phyloP scores from a whole-genome alignment of 2,797 vertebrate genomes.

The Sylvilagus floridanus region DNA sequence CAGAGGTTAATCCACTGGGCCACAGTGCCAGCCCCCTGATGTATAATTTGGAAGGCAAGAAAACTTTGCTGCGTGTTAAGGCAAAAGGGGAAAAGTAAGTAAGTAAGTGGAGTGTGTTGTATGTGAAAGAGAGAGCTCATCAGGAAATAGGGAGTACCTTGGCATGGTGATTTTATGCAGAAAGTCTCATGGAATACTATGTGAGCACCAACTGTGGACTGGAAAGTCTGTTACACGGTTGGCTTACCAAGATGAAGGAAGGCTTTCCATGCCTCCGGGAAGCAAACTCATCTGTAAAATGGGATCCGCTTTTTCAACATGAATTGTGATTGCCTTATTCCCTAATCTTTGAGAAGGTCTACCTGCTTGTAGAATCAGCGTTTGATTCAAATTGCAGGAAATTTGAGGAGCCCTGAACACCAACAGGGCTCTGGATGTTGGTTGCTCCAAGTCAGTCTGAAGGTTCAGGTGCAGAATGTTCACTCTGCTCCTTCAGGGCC shows the following conservation, averaged over 20 bases:
- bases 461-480: background rate
- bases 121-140: background rate
- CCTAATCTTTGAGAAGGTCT: background rate
- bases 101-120: background rate
- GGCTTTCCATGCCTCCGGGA: background rate
- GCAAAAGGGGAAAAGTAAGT: background rate
- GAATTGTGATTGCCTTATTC: background rate
- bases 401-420: background rate
- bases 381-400: background rate
- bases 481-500: background rate
- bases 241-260: background rate
- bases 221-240: background rate
- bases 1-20: too few species aligned
- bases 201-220: background rate
- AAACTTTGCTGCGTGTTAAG: background rate
- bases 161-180: background rate
- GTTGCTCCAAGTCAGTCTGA: background rate
- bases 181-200: background rate
- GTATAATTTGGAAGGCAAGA: slow-evolving; percentile 11
- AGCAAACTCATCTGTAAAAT: background rate
- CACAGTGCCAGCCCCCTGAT: too few species aligned
- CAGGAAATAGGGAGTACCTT: background rate
- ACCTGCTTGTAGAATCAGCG: background rate
- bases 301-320: background rate
- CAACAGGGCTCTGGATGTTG: background rate